Base-by-base conservation (phyloP, 35 echinoderm and acorn worm species). In the Nesometra sesokonis region DNA sequence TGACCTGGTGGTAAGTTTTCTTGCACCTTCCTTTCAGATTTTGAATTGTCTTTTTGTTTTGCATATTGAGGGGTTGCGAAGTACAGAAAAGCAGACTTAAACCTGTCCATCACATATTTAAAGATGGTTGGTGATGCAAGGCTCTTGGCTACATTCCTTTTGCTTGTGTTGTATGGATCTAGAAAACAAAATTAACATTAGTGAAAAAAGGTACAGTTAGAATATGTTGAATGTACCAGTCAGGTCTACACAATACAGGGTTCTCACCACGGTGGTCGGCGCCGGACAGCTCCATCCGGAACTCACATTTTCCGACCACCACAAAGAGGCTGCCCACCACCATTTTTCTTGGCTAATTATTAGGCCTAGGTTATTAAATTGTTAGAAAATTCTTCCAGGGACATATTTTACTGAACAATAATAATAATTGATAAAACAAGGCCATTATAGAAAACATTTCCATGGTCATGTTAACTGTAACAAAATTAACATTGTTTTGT, bases 101-200 rank as follows among this genome's bases (percentile, higher is more conserved):
- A 82, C 32, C 95, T 86, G 37, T 97, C 95, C 86, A 97, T 91
- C 32, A 97, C 87, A 67, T 91, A 97, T 77, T 92, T 90, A 80
- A 97, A 93, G n/a, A 97, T 89, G 27, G 85, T 76, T 30, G 86
- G 82, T n/a, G 91, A 86, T 31, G 86, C 89, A 0, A 97, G 78
- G 35, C 86, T 91, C 77, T 93, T 97, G 36, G 95, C 87, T 19
- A 97, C 37, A 34, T 93, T 88, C 43, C 90, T 90, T 78, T 97
- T 97, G 7, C 36, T 77, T 17, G 81, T 77, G 11, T 91, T 89
- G 90, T 87, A 93, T 35, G 94, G 94, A 93, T 97, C 94, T 97
- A 82, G 23, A 77, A 37, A 82, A 23, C 32, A 46, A 83, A 31
- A 79, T 5, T 8, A 5, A 31, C 33, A n/a, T n/a, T 76, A 29